Evolutionary conservation across 2,888 invertebrate genomes (phyloP).

Genomic region (Nomada goodeniana): DNA sequence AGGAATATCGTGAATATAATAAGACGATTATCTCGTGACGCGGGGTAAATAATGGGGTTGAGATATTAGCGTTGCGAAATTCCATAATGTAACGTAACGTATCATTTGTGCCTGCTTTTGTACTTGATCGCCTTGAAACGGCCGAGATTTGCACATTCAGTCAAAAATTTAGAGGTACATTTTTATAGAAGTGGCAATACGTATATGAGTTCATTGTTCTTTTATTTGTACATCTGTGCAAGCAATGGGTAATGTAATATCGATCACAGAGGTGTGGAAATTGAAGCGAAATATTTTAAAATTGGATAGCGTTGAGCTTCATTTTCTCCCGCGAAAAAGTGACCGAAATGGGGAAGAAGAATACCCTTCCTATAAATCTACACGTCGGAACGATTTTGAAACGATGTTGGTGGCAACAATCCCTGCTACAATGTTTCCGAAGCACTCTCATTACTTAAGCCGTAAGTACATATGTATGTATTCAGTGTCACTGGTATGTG

Average conservation of each 20-base stretch:
- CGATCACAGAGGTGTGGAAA: neutral
- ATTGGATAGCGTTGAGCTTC: neutral
- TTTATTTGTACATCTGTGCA: neutral
- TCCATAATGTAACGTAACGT: too few species aligned
- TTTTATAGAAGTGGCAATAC: neutral
- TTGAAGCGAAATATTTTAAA: neutral
- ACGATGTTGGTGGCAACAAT: slow-evolving; percentile 24
- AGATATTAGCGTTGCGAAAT: neutral
- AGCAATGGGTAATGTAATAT: neutral
- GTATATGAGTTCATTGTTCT: neutral
- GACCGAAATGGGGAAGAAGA: neutral
- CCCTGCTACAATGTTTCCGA: slow-evolving; percentile 33
- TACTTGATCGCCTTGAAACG: neutral
- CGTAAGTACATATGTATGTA: slow-evolving; percentile 24
- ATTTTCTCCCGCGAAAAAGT: neutral
- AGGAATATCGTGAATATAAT: neutral
- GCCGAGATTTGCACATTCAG: neutral
- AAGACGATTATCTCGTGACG: neutral
- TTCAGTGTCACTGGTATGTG: slow-evolving; percentile 23
- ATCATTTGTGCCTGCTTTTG: too few species aligned
- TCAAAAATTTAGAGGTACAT: neutral
- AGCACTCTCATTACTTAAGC: slow-evolving; percentile 37
- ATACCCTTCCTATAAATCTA: slow-evolving; percentile 23
- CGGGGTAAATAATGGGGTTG: neutral
- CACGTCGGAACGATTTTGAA: slow-evolving; percentile 25